These are phyloP conservation scores for Cheiracanthium punctorium DNA, from an alignment of 2,888 invertebrate genomes.

Conservation along the genomic window DNA sequence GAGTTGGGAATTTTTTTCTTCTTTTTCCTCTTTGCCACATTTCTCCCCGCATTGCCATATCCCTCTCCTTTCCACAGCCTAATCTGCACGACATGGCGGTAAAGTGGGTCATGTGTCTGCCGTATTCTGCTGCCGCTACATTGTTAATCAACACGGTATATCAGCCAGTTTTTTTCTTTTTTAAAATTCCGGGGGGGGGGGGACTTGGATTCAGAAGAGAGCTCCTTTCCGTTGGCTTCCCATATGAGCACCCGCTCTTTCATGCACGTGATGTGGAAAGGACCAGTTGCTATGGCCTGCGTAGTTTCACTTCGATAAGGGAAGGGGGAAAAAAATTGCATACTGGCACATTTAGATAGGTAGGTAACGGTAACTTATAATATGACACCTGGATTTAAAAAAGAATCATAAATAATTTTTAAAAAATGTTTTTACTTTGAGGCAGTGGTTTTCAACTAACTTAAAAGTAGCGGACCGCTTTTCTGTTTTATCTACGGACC, in stretches of 20 bases:
- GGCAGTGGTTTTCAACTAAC: too few species aligned
- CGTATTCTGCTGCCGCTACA: not conserved
- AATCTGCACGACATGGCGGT: not conserved
- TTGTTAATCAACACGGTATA: conserved; percentile 8
- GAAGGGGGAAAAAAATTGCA: too few species aligned
- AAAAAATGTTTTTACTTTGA: too few species aligned
- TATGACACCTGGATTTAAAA: too few species aligned
- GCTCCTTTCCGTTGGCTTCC: not conserved
- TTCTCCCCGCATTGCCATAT: not conserved
- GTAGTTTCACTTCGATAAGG: not conserved
- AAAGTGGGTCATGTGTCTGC: conserved; percentile 10
- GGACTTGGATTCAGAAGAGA: not conserved
- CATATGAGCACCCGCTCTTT: not conserved
- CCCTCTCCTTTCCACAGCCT: not conserved
- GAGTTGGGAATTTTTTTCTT: too few species aligned
- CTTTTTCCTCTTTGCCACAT: too few species aligned
- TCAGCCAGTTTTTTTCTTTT: not conserved
- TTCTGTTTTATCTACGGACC: too few species aligned
- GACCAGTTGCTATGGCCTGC: not conserved
- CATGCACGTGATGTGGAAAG: not conserved
- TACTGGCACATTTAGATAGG: too few species aligned
- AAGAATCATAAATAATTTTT: too few species aligned
- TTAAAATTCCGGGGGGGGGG: too few species aligned
- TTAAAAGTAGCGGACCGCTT: too few species aligned
- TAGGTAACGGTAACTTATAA: too few species aligned